Percentiles rank a stretch among this genome's conserved stretches.
phyloP scores from a whole-genome alignment of 2,888 invertebrate genomes.

The Tetanocera ferruginea region DNA sequence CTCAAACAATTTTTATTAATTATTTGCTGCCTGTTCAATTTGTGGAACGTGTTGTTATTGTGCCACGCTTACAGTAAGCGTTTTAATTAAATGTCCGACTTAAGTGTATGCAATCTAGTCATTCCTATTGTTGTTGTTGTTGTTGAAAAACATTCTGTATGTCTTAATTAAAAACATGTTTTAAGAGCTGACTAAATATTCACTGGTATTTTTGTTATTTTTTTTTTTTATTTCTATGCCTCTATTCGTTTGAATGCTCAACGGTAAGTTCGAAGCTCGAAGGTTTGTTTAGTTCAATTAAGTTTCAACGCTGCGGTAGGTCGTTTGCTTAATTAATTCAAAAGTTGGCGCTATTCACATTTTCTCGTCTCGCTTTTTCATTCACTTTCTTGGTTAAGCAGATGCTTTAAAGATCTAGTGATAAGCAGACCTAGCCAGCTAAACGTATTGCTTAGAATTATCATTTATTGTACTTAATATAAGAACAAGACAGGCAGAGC shows the following conservation, averaged over 20 bases:
- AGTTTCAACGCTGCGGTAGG: constrained; percentile 29
- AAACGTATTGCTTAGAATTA: too few relatives aligned
- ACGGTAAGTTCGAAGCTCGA: background rate
- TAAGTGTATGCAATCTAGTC: background rate
- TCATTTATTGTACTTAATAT: too few relatives aligned
- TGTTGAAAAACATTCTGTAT: background rate
- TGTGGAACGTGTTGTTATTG: too few relatives aligned
- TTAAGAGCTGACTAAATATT: background rate
- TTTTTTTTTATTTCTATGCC: background rate
- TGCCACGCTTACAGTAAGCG: too few relatives aligned
- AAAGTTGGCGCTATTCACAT: background rate
- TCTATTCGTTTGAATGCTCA: background rate
- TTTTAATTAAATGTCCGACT: background rate
- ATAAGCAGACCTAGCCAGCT: too few relatives aligned
- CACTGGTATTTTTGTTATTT: background rate
- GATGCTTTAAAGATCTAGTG: too few relatives aligned
- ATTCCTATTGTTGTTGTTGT: constrained; percentile 9
- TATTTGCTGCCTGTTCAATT: too few relatives aligned
- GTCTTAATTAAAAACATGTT: constrained; percentile 40
- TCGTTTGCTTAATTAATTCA: background rate
- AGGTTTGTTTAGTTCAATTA: background rate
- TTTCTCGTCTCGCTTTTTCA: too few relatives aligned
- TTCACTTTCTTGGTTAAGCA: too few relatives aligned
- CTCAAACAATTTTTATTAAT: background rate
- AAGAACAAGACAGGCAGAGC: too few relatives aligned